Evolutionary conservation across 35 echinoderm and acorn worm species (phyloP).

Genomic region (Amphiura filiformis): DNA sequence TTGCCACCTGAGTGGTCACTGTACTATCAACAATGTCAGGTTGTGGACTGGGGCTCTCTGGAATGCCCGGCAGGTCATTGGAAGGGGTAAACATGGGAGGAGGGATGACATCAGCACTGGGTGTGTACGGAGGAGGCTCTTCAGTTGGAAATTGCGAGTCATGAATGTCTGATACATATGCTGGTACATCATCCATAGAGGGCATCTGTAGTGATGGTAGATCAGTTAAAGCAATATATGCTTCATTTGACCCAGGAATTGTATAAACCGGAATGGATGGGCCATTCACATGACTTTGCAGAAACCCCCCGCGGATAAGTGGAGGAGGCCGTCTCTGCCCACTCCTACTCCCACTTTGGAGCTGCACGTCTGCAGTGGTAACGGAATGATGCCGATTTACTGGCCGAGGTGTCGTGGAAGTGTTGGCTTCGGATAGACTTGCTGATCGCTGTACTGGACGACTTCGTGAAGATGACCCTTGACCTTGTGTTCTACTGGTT

Average conservation of each 20-base stretch:
- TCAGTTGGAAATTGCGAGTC: constrained; percentile 48
- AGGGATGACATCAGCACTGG: constrained; percentile 33
- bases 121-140: constrained; percentile 85
- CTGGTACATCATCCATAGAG: constrained; percentile 67
- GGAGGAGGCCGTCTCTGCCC: constrained; percentile 40
- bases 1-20: background rate
- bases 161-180: constrained; percentile 61
- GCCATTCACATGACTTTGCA: constrained; percentile 83
- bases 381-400: constrained; percentile 25
- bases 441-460: constrained; percentile 23
- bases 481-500: background rate
- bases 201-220: constrained; percentile 82
- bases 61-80: background rate
- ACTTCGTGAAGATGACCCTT: background rate
- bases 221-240: constrained; percentile 83
- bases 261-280: constrained; percentile 87
- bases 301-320: constrained; percentile 72
- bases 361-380: background rate
- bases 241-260: constrained; percentile 71
- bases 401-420: background rate
- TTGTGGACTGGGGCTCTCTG: background rate
- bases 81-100: constrained; percentile 10
- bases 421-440: background rate
- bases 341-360: background rate
- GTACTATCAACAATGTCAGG: background rate